Percentiles rank a stretch among this genome's conserved stretches.
These are phyloP conservation scores for Smutsia temminckii DNA, from an alignment of 2,797 vertebrate genomes.

Conservation along the genomic window DNA sequence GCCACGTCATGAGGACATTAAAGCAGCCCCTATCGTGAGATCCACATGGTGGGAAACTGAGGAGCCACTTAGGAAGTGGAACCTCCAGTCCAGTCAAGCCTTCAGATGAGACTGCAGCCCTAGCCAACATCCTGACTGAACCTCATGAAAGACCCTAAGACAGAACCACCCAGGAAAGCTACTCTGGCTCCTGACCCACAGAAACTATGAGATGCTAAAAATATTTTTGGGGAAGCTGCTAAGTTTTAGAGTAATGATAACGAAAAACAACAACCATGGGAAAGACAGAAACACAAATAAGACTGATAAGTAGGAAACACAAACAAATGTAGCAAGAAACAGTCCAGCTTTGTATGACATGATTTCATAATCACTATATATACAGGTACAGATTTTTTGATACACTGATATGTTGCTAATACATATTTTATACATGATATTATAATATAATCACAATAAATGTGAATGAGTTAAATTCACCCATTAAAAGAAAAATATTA, in stretches of 20 bases:
- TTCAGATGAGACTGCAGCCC: not conserved
- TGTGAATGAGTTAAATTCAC: constrained; percentile 70
- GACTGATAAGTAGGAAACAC: not conserved
- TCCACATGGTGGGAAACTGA: not conserved
- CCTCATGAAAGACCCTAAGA: not conserved
- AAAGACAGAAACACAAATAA: constrained; percentile 25
- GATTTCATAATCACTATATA: not conserved
- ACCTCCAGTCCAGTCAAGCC: not conserved
- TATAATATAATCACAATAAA: constrained; percentile 57
- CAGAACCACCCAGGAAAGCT: not conserved
- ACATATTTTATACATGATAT: not conserved
- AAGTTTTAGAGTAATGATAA: not conserved
- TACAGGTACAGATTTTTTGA: not conserved
- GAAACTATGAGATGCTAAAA: not conserved
- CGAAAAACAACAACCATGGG: not conserved
- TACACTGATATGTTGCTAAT: not conserved
- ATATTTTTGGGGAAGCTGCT: not conserved
- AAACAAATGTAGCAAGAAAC: not conserved
- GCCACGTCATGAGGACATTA: not conserved
- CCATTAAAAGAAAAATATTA: constrained; percentile 35
- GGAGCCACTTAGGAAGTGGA: not conserved
- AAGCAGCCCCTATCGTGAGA: not conserved
- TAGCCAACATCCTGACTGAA: fast-evolving
- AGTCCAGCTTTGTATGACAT: not conserved
- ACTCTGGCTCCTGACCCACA: not conserved